Evolutionary conservation across 1,140 invertebrate species (phyloP).

Genomic region (Asbolus verrucosus): DNA sequence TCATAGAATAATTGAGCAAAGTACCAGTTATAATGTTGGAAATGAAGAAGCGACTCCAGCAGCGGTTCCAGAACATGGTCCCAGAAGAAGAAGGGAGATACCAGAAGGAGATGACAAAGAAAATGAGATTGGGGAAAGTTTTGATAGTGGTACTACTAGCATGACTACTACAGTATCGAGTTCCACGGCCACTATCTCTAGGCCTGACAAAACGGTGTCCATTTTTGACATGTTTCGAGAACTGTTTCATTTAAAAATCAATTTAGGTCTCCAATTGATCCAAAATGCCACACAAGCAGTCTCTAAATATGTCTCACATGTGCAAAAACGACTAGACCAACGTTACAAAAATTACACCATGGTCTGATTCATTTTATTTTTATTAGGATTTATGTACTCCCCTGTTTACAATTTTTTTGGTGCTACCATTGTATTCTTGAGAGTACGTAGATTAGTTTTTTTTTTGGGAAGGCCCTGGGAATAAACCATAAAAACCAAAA

Average conservation of each 20-base stretch:
- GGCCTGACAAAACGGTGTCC: conserved; percentile 46
- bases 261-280: conserved; percentile 58
- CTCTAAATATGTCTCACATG: conserved; percentile 56
- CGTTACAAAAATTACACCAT: conserved; percentile 49
- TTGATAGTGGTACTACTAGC: conserved; percentile 7
- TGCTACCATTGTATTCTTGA: conserved; percentile 27
- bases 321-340: conserved; percentile 57
- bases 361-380: not conserved
- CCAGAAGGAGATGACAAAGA: conserved; percentile 51
- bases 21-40: not conserved
- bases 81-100: conserved; percentile 60
- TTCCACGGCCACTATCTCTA: not conserved
- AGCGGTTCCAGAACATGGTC: conserved; percentile 72
- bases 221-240: conserved; percentile 56
- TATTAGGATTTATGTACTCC: conserved; percentile 34
- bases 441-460: conserved; percentile 46
- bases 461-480: conserved; percentile 16
- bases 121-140: conserved; percentile 59
- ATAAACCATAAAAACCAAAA: conserved; percentile 38
- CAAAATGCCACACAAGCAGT: conserved; percentile 56
- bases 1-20: conserved; percentile 27
- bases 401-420: conserved; percentile 9
- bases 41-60: conserved; percentile 68
- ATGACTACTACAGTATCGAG: conserved; percentile 4
- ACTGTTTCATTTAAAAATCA: conserved; percentile 59